A percentile compares a stretch with the other conserved stretches of the same genome.
Evolutionary conservation across 2,113 vertebrate genomes (phyloP).

Genomic region (Panthera uncia): DNA sequence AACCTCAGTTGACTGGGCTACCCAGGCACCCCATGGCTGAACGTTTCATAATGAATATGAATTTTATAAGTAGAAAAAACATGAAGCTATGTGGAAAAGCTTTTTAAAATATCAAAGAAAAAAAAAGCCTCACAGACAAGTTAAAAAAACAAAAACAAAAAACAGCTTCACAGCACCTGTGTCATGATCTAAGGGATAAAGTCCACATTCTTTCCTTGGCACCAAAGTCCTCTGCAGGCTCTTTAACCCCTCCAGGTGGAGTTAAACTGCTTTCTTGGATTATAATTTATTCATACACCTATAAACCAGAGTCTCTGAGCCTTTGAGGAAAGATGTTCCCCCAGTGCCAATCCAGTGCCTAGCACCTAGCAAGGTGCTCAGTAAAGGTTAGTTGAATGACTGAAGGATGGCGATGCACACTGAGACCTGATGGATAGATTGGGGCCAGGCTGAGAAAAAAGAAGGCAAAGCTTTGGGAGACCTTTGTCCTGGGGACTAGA

Average conservation of each 20-base stretch:
- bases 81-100: not conserved
- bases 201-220: not conserved
- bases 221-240: not conserved
- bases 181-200: slow-evolving; percentile 32
- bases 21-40: not conserved
- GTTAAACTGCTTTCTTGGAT: not conserved
- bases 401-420: not conserved
- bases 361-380: not conserved
- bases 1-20: no score
- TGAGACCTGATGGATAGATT: not conserved
- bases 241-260: not conserved
- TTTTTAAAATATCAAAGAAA: slow-evolving; percentile 2
- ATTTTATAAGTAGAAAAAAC: slow-evolving; percentile 36
- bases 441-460: not conserved
- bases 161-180: not conserved
- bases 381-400: not conserved
- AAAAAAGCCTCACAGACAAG: not conserved
- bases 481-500: not conserved
- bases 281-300: not conserved
- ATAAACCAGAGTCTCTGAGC: not conserved
- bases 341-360: not conserved
- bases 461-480: not conserved
- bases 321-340: not conserved
- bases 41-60: not conserved
- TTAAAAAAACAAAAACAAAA: not conserved